Evolutionary conservation across 2,888 invertebrate genomes (phyloP).

Genomic region (Sphaerophoria rueppellii): DNA sequence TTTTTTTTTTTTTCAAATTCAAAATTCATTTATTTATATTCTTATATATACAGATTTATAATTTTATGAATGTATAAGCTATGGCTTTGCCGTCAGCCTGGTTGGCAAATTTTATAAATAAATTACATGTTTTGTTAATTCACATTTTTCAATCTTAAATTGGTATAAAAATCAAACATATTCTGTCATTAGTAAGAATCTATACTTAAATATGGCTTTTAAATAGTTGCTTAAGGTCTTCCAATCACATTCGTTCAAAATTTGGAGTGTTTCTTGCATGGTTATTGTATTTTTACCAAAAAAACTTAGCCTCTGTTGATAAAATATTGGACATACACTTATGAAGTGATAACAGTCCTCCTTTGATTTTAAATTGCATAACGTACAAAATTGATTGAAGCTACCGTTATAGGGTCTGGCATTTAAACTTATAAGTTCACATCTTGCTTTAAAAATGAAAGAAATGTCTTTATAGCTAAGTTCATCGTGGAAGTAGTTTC

Average conservation of each 20-base stretch:
- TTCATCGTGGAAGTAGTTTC: neutral
- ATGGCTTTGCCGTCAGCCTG: too few relatives aligned
- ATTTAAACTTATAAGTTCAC: constrained; percentile 9
- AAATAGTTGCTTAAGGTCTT: neutral
- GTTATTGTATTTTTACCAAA: constrained; percentile 6
- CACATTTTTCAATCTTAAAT: constrained; percentile 4
- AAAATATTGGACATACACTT: neutral
- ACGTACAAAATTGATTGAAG: too few relatives aligned
- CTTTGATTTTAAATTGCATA: too few relatives aligned
- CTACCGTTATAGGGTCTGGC: neutral
- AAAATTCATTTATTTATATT: constrained; percentile 2
- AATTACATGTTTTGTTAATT: neutral
- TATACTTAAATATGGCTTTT: constrained; percentile 7
- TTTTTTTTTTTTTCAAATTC: too few relatives aligned
- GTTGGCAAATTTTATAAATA: neutral
- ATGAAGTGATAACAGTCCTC: too few relatives aligned
- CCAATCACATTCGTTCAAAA: neutral
- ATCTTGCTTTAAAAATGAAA: neutral
- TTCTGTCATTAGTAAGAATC: constrained; percentile 2
- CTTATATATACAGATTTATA: constrained; percentile 1
- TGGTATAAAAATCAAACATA: neutral
- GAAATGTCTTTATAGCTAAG: constrained; percentile 6
- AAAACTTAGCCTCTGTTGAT: neutral
- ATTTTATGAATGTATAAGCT: neutral
- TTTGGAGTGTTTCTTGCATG: constrained; percentile 4